phyloP scores from a whole-genome alignment of 2,888 invertebrate species.

The Heliconius charithonia region DNA sequence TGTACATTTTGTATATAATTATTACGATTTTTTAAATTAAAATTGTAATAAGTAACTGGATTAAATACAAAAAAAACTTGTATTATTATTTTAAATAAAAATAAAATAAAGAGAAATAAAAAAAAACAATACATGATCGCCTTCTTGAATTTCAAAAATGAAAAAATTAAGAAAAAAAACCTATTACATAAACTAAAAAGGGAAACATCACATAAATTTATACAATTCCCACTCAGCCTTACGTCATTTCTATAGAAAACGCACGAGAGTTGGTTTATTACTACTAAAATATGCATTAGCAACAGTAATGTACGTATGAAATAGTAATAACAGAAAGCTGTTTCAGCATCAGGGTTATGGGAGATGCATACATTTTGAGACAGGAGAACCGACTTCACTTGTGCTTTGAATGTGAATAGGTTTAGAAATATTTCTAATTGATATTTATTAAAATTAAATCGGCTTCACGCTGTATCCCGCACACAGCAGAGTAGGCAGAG shows the following conservation, averaged over 20 bases:
- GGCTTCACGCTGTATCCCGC: no score
- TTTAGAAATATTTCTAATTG: neutral
- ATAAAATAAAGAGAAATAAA: no score
- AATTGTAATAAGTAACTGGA: no score
- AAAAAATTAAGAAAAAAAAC: neutral
- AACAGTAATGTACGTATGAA: conserved; percentile 15
- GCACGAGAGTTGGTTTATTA: conserved; percentile 23
- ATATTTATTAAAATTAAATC: no score
- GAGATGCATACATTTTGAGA: conserved; percentile 73
- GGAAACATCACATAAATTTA: neutral
- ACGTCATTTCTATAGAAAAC: conserved; percentile 28
- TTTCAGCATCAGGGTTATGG: conserved; percentile 28
- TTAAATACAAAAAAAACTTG: no score
- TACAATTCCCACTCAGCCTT: conserved; percentile 6
- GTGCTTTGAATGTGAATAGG: conserved; percentile 65
- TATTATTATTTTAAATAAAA: no score
- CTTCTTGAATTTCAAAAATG: no score
- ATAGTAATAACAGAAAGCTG: conserved; percentile 28
- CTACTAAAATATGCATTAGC: conserved; percentile 31
- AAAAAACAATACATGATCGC: no score
- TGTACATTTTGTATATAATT: no score
- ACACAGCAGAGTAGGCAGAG: no score
- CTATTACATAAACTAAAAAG: neutral
- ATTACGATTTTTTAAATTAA: no score
- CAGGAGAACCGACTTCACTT: conserved; percentile 73